Base-by-base conservation (phyloP, 2,113 vertebrate genomes). In the Arenaria interpres region DNA sequence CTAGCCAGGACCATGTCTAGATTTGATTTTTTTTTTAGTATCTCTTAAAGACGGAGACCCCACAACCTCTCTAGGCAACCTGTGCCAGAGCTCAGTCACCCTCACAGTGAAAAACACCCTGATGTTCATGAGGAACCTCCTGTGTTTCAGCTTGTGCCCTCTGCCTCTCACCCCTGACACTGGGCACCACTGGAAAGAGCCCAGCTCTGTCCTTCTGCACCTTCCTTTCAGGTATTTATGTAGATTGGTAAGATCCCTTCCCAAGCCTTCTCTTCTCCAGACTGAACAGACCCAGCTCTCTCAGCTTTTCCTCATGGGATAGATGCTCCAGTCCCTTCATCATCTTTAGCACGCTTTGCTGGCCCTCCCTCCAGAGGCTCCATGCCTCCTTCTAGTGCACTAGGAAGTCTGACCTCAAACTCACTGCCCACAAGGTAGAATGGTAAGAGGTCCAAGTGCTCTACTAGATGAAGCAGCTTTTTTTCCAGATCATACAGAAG, bases 131-230 rank as follows among this genome's bases (percentile, higher is more conserved):
- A 4, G 21, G 24, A n/a, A 41, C 6, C 9, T 53, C 19, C 18
- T 21, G 4, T 23, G 4, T 60, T 72, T 41, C 30, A 83, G 18
- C 2, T 53, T 62, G 25, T 60, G 30, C n/a, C 24, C 14, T 39
- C 0, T 30, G 21, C 23, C 41, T 80, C 28, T 60, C 2, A 5
- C 10, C 22, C 22, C 15, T n/a, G 20, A 7, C 32, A 72, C 12
- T 3, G 2, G 8, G 4, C 9, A 82, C 7, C 17, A 50, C 6
- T 27, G 21, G 21, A 22, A 75, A 64, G 24, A 76, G 11, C 17
- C 28, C 46, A 18, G 12, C 23, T 56, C 17, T 28, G 9, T 35
- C 21, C 37, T 33, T 83, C 27, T 39, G 7, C 7, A 90, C 6
- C 10, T 17, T 68, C 6, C 7, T 11, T 63, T 54, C 43, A 41